Evolutionary conservation across 2,113 vertebrate genomes (phyloP).

Genomic region (Lynx canadensis): DNA sequence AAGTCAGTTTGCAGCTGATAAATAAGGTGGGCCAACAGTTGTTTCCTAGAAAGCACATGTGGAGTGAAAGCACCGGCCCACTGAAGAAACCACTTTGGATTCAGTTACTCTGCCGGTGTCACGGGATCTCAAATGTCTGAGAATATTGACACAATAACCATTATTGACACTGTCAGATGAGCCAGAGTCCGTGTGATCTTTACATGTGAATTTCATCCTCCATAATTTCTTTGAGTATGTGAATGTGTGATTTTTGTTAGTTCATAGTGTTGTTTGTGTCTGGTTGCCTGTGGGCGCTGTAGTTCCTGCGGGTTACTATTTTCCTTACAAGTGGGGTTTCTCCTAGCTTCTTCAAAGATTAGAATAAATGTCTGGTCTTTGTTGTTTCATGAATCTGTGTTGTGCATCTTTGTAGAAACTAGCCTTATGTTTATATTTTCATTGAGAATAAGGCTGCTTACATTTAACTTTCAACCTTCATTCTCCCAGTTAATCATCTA

Average conservation of each 20-base stretch:
- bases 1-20: not conserved
- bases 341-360: not conserved
- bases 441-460: slow-evolving; percentile 7
- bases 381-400: not conserved
- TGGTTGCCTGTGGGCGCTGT: not conserved
- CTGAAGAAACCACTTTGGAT: slow-evolving; percentile 18
- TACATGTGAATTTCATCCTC: not conserved
- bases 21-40: not conserved
- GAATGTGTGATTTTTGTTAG: slow-evolving; percentile 30
- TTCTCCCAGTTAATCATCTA: slow-evolving; percentile 9
- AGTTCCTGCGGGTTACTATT: not conserved
- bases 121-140: not conserved
- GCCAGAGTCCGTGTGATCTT: not conserved
- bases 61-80: not conserved
- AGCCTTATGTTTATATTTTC: slow-evolving; percentile 8
- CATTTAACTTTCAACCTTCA: slow-evolving; percentile 29
- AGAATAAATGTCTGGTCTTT: not conserved
- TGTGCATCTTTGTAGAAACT: slow-evolving; percentile 5
- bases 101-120: not conserved
- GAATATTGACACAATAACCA: not conserved
- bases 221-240: not conserved
- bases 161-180: not conserved
- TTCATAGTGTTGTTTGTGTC: not conserved
- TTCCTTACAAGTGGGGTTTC: slow-evolving; percentile 39
- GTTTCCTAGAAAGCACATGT: not conserved